phyloP scores from a whole-genome alignment of 1,140 invertebrate species.

The Aplysia californica region DNA sequence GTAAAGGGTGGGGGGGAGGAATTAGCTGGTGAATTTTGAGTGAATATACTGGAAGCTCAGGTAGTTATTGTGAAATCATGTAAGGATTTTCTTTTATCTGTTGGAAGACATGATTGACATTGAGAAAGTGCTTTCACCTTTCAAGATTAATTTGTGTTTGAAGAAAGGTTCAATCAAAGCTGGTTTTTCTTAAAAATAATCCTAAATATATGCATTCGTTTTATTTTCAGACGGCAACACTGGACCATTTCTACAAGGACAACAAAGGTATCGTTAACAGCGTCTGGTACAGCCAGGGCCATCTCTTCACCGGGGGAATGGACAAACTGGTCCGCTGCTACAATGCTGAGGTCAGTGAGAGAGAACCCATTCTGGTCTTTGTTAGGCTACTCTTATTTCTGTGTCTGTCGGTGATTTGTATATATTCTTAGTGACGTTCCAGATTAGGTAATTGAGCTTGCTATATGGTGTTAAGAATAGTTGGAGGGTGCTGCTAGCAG shows the following conservation, averaged over 20 bases:
- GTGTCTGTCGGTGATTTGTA: not conserved
- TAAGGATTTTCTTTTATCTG: too few species aligned
- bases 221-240: not conserved
- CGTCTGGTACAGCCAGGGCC: not conserved
- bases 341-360: constrained; percentile 8
- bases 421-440: not conserved
- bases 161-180: not conserved
- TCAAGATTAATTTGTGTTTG: not conserved
- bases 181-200: not conserved
- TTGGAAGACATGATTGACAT: too few species aligned
- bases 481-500: not conserved
- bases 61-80: not conserved
- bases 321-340: constrained; percentile 15
- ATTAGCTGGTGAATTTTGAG: too few species aligned
- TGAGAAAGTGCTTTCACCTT: not conserved
- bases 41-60: not conserved
- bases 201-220: not conserved
- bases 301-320: constrained; percentile 1
- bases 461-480: not conserved
- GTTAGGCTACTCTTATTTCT: too few species aligned
- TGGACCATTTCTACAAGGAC: constrained; percentile 4
- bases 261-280: constrained; percentile 1
- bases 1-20: too few species aligned
- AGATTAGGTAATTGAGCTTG: not conserved
- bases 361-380: too few species aligned